Evolutionary conservation across 2,888 invertebrate species (phyloP), one percentile per base, ranked within the genome.

Genomic region (Biston stratarius): DNA sequence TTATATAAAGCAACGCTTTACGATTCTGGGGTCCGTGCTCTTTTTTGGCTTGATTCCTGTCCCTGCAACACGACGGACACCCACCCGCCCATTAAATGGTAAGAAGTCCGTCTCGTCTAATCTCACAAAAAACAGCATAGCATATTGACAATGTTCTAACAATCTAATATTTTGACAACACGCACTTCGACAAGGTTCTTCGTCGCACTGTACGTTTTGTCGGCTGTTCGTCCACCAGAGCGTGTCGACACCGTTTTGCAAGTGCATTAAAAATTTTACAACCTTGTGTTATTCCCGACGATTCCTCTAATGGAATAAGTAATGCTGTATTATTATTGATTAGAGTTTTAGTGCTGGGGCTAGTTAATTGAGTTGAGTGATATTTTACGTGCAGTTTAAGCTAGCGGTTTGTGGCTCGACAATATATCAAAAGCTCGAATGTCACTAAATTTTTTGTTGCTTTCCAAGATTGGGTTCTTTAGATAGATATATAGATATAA

Each of bases 221-320:
- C 8, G 44, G 52, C 64, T 15, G 78, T 76, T 75, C 67, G 70
- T 77, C 67, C 64, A 57, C 67, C 67, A 72, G 71, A 71, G 73
- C 75, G 68, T 71, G 72, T 70, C 73, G 69, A 53, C 44, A 69
- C 52, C 71, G 70, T 74, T 72, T 71, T 73, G 71, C 64, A 72
- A 72, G 66, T 68, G 71, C 67, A 73, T 71, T 71, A 68, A 70
- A 70, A 53, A 67, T 67, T 73, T 75, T 73, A 75, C 69, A 69
- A 64, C 64, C 64, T 51, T 34, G 44, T 53, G 62, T 67, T 70
- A 71, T 59, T 65, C 48, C 67, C 64, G 47, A 58, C 67, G 48
- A 69, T 71, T 64, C 61, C 33, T 61, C 63, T 70, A 67, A 70
- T 70, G 66, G 66, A 66, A 64, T 58, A 59, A 63, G 38, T 59